Conservation (phyloP, 2,888 invertebrate species). For the Epicampocera succincta region DNA sequence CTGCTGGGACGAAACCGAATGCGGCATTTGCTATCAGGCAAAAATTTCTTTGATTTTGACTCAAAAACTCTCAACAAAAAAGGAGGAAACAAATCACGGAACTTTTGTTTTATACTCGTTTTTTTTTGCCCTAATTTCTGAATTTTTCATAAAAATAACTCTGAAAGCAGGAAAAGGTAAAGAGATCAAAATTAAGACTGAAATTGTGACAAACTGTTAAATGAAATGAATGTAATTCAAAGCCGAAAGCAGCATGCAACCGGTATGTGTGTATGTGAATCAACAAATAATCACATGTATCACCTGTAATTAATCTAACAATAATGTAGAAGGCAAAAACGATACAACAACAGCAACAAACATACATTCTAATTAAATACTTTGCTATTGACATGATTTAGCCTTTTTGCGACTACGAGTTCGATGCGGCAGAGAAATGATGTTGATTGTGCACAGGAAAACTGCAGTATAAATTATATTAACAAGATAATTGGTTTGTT, state of each 20-base stretch:
- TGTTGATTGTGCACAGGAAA: neutral
- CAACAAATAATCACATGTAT: slow-evolving; percentile 42
- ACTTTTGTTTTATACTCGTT: too few species aligned
- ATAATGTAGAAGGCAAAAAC: slow-evolving; percentile 6
- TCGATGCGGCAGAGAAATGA: neutral
- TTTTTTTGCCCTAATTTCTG: too few species aligned
- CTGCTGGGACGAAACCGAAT: too few species aligned
- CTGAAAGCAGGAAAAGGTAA: too few species aligned
- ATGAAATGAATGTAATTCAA: neutral
- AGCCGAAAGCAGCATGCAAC: neutral
- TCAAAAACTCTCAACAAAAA: neutral
- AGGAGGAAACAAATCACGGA: too few species aligned
- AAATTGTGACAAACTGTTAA: neutral
- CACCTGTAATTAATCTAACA: slow-evolving; percentile 47
- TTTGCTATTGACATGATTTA: slow-evolving; percentile 50
- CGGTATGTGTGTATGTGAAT: neutral
- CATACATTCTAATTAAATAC: slow-evolving; percentile 6
- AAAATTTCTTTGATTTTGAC: neutral
- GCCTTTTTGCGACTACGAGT: slow-evolving; percentile 35
- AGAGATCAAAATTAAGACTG: too few species aligned
- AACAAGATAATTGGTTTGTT: slow-evolving; percentile 28
- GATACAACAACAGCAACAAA: neutral
- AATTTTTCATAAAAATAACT: too few species aligned
- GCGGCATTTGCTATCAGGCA: too few species aligned
- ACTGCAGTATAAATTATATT: slow-evolving; percentile 23